A percentile compares a stretch with the other conserved stretches of the same genome.
phyloP scores from a whole-genome alignment of 1,140 invertebrate genomes.

The Saccostrea echinata region DNA sequence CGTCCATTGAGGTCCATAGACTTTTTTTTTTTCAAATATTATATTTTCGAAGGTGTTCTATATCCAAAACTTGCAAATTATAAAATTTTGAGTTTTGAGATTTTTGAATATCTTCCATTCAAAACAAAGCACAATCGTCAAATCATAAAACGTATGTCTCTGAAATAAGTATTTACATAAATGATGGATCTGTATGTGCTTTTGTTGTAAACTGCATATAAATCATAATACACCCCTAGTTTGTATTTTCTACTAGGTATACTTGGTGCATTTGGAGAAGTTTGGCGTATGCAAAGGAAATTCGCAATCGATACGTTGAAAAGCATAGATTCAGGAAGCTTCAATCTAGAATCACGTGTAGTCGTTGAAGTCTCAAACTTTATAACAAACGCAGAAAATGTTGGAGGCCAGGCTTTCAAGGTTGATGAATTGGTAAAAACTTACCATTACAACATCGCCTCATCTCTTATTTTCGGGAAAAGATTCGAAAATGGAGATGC shows the following conservation, averaged over 20 bases:
- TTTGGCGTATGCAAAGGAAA: background rate
- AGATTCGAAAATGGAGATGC: background rate
- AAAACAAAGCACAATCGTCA: too few relatives aligned
- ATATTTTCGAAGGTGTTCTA: too few relatives aligned
- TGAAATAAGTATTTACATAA: too few relatives aligned
- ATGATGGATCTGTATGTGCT: too few relatives aligned
- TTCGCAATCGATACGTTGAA: background rate
- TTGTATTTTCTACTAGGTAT: background rate
- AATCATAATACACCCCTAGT: too few relatives aligned
- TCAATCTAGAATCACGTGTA: background rate
- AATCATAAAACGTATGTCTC: too few relatives aligned
- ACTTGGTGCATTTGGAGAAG: background rate
- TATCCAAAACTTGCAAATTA: too few relatives aligned
- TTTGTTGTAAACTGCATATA: too few relatives aligned
- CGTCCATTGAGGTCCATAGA: too few relatives aligned
- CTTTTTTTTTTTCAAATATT: too few relatives aligned
- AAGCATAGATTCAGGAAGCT: background rate
- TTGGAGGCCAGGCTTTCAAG: background rate
- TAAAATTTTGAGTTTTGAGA: too few relatives aligned
- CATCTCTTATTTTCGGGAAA: background rate
- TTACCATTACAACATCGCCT: background rate
- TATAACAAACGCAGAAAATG: background rate
- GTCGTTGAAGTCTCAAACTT: background rate
- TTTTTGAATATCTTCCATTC: too few relatives aligned
- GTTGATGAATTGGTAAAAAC: background rate